A percentile compares a stretch with the other conserved stretches of the same genome.
These are phyloP conservation scores for Rhingia rostrata DNA, from an alignment of 2,888 invertebrate species.

Conservation along the genomic window DNA sequence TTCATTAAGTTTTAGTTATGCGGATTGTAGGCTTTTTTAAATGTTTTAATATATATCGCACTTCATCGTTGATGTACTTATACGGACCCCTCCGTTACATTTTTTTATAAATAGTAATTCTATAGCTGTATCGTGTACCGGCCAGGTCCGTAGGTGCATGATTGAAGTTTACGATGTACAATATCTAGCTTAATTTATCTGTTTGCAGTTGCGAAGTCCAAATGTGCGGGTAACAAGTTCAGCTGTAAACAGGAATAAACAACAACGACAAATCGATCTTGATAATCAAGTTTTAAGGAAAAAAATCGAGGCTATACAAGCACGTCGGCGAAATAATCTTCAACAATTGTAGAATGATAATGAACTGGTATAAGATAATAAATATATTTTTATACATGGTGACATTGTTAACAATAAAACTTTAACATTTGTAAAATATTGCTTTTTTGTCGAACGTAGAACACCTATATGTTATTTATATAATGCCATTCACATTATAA, in stretches of 20 bases:
- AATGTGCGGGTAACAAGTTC: slow-evolving; percentile 79
- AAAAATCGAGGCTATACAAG: slow-evolving; percentile 80
- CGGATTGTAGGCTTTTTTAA: no score
- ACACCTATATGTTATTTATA: background rate
- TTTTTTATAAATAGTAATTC: no score
- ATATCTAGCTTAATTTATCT: background rate
- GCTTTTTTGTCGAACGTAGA: background rate
- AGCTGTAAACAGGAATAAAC: slow-evolving; percentile 84
- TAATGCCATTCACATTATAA: background rate
- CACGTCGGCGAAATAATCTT: slow-evolving; percentile 23
- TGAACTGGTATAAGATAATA: background rate
- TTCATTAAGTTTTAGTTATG: no score
- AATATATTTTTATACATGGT: slow-evolving; percentile 47
- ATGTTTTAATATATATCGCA: no score
- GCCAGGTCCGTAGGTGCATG: no score
- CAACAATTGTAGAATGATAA: background rate
- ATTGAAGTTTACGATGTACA: no score
- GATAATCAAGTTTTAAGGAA: slow-evolving; percentile 84
- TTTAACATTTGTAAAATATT: background rate
- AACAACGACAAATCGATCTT: slow-evolving; percentile 85
- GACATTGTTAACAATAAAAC: slow-evolving; percentile 8
- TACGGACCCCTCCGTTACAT: no score
- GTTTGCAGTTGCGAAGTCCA: slow-evolving; percentile 8
- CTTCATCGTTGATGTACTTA: no score
- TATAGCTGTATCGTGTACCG: no score